Conservation (phyloP, 2,888 invertebrate species). For the Tetragonula carbonaria region DNA sequence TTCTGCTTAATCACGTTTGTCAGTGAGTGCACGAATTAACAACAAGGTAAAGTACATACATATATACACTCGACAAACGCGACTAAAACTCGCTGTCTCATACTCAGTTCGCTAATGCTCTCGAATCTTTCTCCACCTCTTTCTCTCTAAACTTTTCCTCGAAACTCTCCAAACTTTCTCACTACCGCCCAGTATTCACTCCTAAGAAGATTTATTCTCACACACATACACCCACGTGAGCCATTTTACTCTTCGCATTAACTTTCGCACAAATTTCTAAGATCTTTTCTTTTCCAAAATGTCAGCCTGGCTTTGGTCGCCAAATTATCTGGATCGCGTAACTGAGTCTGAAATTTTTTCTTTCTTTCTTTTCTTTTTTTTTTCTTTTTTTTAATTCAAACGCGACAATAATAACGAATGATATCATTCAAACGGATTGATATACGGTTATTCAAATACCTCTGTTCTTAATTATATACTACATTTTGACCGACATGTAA, state of each 20-base stretch:
- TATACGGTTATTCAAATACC: no score
- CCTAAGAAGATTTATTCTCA: slow-evolving; percentile 27
- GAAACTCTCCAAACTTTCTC: slow-evolving; percentile 21
- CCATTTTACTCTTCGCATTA: neutral
- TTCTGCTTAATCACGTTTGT: neutral
- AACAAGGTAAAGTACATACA: neutral
- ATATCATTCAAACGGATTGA: no score
- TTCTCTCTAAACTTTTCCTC: slow-evolving; percentile 12
- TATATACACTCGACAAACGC: neutral
- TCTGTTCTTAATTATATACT: no score
- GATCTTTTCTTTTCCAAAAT: neutral
- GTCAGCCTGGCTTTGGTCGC: neutral
- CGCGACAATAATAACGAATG: no score
- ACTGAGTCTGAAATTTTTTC: neutral
- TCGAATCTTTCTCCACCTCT: neutral
- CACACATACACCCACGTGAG: neutral
- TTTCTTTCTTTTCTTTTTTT: neutral
- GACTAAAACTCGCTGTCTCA: neutral
- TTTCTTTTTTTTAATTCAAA: neutral
- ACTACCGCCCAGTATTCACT: slow-evolving; percentile 12
- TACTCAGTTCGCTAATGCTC: neutral
- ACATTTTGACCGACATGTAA: no score
- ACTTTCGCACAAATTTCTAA: neutral
- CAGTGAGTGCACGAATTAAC: neutral
- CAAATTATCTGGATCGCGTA: neutral